Evolutionary conservation across 2,888 invertebrate genomes (phyloP).

Genomic region (Quadroppia sp.): DNA sequence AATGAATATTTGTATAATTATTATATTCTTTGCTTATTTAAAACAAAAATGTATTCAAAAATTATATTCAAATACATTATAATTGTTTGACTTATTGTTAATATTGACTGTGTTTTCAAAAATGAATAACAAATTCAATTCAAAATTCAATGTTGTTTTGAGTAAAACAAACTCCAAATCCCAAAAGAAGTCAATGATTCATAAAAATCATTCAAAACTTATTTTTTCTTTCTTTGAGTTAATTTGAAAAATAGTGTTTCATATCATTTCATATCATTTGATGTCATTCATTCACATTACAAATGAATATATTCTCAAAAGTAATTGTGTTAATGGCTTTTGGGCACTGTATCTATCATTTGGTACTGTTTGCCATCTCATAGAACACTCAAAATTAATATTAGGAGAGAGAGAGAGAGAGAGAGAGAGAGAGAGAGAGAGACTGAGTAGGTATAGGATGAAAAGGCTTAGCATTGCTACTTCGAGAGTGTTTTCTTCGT

Average conservation of each 20-base stretch:
- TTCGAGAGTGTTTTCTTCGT: too few relatives aligned
- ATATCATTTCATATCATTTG: too few relatives aligned
- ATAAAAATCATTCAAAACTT: constrained; percentile 2
- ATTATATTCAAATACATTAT: too few relatives aligned
- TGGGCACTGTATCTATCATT: constrained; percentile 21
- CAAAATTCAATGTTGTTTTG: neutral
- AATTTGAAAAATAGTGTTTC: constrained; percentile 2
- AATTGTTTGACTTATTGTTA: too few relatives aligned
- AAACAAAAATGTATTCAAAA: too few relatives aligned
- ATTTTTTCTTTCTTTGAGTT: neutral
- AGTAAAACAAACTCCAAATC: neutral
- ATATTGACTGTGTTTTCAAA: neutral
- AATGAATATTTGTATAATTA: too few relatives aligned
- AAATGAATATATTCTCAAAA: too few relatives aligned
- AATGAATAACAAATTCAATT: neutral
- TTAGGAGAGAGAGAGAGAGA: neutral
- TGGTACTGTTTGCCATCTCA: too few relatives aligned
- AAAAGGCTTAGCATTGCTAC: too few relatives aligned
- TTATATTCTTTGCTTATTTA: too few relatives aligned
- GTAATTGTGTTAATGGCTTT: constrained; percentile 28
- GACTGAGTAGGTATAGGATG: too few relatives aligned
- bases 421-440: constrained; percentile 39
- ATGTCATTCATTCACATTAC: too few relatives aligned
- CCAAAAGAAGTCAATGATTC: constrained; percentile 5
- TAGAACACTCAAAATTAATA: constrained; percentile 17